Evolutionary conservation across 1,140 invertebrate species (phyloP).

Genomic region (Procambarus virginalis): DNA sequence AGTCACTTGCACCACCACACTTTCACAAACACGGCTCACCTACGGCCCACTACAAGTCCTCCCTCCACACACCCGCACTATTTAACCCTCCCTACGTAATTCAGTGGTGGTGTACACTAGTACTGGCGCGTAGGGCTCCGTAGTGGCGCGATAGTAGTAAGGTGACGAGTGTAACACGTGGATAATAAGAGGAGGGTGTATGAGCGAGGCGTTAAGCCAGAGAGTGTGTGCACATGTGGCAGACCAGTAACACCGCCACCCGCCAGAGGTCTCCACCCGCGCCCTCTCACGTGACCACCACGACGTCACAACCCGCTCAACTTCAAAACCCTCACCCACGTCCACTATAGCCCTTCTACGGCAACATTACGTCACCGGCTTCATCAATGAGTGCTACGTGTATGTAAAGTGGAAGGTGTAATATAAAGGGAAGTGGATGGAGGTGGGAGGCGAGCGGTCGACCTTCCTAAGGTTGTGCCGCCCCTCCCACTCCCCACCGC

Average conservation of each 20-base stretch:
- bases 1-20: constrained; percentile 28
- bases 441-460: background rate
- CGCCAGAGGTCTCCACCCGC: constrained; percentile 39
- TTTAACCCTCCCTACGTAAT: background rate
- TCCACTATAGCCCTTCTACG: background rate
- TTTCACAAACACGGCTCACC: constrained; percentile 47
- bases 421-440: no score
- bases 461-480: background rate
- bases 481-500: no score
- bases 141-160: background rate
- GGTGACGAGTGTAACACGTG: constrained; percentile 24
- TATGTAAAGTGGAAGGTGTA: no score
- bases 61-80: no score
- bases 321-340: background rate
- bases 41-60: background rate
- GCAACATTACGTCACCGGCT: background rate
- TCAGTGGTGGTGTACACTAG: background rate
- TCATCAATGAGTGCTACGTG: background rate
- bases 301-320: constrained; percentile 15
- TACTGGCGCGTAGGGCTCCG: background rate
- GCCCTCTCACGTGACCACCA: constrained; percentile 23
- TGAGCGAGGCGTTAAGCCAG: background rate
- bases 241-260: constrained; percentile 4
- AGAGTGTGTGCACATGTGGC: constrained; percentile 53
- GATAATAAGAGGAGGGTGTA: background rate